Conservation (phyloP, 2,888 invertebrate species). For the Cerastis rubricosa region DNA sequence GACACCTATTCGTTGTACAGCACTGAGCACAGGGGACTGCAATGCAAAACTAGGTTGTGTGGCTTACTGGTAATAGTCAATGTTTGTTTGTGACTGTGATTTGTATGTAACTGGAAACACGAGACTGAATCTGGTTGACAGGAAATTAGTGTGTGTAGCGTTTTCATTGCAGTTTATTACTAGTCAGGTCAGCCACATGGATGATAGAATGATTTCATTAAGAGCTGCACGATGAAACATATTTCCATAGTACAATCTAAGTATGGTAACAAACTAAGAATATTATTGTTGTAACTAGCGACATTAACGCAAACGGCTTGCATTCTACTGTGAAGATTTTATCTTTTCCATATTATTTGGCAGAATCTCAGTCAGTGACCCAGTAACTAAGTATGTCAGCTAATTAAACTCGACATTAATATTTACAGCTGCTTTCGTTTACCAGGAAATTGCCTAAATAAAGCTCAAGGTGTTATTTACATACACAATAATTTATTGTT, state of each 20-base stretch:
- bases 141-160: constrained; percentile 13
- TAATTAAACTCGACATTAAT: constrained; percentile 67
- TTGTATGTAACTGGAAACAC: constrained; percentile 25
- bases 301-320: constrained; percentile 20
- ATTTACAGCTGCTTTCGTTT: constrained; percentile 74
- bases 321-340: constrained; percentile 52
- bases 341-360: constrained; percentile 65
- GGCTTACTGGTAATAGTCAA: not conserved
- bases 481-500: constrained; percentile 91
- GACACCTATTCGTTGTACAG: not conserved
- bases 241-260: constrained; percentile 9
- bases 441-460: constrained; percentile 86
- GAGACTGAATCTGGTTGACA: constrained; percentile 15
- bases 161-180: constrained; percentile 1
- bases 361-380: constrained; percentile 70
- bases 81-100: constrained; percentile 19
- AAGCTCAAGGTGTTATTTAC: constrained; percentile 89
- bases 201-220: constrained; percentile 6
- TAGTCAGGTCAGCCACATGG: constrained; percentile 13
- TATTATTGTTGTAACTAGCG: constrained; percentile 27
- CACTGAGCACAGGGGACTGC: not conserved
- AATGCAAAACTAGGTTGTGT: not conserved
- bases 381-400: constrained; percentile 66
- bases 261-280: constrained; percentile 8
- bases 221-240: constrained; percentile 11